phyloP scores from a whole-genome alignment of 2,888 invertebrate genomes.

The Agrotis puta region DNA sequence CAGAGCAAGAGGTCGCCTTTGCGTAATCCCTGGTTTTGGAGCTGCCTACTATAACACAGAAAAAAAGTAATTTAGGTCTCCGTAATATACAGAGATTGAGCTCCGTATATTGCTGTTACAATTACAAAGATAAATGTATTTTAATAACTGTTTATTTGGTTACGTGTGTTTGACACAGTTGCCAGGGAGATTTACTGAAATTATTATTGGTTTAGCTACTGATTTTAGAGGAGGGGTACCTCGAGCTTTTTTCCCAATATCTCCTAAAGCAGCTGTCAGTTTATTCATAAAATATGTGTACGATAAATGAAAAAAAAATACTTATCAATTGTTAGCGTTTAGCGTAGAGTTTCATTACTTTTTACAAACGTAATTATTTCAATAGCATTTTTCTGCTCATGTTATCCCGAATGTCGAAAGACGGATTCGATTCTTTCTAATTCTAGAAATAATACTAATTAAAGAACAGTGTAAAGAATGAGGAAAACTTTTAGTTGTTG shows the following conservation, averaged over 20 bases:
- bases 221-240: too few species aligned
- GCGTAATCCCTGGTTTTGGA: conserved; percentile 73
- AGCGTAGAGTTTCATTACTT: too few species aligned
- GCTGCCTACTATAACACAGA: conserved; percentile 69
- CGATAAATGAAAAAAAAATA: too few species aligned
- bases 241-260: neutral
- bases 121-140: conserved; percentile 62
- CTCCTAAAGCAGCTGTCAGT: neutral
- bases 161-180: neutral
- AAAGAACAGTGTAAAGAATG: too few species aligned
- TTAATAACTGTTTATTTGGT: conserved; percentile 27
- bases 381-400: too few species aligned
- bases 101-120: conserved; percentile 62
- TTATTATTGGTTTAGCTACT: neutral
- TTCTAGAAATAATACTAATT: too few species aligned
- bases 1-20: conserved; percentile 80
- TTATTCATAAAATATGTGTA: neutral
- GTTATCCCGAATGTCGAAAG: too few species aligned
- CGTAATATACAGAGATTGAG: conserved; percentile 69
- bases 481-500: too few species aligned
- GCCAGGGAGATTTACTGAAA: neutral
- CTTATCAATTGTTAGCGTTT: too few species aligned
- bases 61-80: conserved; percentile 78
- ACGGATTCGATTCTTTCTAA: too few species aligned
- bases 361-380: too few species aligned